A percentile compares a stretch with the other conserved stretches of the same genome.
These are phyloP conservation scores for Mobula birostris DNA, from an alignment of 2,113 vertebrate genomes.

Conservation along the genomic window DNA sequence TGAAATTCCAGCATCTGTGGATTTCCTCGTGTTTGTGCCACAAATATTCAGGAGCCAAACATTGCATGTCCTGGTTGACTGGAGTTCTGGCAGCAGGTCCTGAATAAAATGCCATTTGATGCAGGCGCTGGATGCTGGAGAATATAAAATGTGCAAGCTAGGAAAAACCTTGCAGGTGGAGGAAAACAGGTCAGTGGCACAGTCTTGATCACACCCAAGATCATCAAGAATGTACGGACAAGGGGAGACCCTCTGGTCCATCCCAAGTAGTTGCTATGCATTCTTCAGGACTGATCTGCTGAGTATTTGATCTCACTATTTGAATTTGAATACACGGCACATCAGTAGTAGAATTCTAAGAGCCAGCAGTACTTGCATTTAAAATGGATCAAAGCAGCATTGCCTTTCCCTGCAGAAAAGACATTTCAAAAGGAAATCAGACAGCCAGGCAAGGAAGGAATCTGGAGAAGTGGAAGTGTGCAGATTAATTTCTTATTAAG, in stretches of 20 bases:
- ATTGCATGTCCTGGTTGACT: background rate
- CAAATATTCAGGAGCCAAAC: background rate
- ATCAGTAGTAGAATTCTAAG: conserved; percentile 10
- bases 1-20: too few species aligned
- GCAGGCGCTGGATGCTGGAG: background rate
- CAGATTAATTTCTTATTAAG: conserved; percentile 36
- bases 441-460: conserved; percentile 28
- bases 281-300: background rate
- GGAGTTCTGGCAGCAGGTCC: background rate
- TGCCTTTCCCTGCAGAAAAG: conserved; percentile 21
- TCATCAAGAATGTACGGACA: background rate
- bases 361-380: conserved; percentile 31
- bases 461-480: conserved; percentile 33
- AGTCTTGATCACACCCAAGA: background rate
- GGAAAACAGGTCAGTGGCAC: background rate
- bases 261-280: background rate
- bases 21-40: too few species aligned
- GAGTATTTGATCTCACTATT: background rate
- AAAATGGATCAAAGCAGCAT: conserved; percentile 33
- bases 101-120: conserved; percentile 1
- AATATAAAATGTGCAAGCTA: background rate
- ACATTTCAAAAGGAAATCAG: conserved; percentile 34
- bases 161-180: background rate
- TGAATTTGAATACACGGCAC: conserved; percentile 20
- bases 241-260: background rate